phyloP scores from a whole-genome alignment of 2,113 vertebrate genomes.

The Bungarus multicinctus region DNA sequence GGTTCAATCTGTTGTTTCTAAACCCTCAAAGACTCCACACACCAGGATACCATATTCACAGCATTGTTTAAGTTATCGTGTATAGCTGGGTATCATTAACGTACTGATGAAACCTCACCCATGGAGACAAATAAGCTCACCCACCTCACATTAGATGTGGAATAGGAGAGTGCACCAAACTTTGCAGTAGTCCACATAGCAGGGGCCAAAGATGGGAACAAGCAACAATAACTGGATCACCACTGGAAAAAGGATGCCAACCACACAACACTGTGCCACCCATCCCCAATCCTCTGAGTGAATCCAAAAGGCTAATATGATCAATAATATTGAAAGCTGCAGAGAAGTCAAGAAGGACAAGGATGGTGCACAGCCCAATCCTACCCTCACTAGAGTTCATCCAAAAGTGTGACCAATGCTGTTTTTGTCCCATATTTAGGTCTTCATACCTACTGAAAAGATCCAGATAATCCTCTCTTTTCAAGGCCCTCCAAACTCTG shows the following conservation, averaged over 20 bases:
- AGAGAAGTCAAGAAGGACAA: background rate
- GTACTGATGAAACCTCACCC: background rate
- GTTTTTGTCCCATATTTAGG: background rate
- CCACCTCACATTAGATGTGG: background rate
- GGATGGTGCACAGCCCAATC: background rate
- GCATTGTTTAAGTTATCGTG: background rate
- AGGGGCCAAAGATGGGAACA: background rate
- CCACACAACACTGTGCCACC: background rate
- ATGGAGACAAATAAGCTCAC: background rate
- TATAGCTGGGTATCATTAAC: background rate
- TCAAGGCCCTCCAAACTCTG: background rate
- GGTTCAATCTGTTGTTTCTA: background rate
- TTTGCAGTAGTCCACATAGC: background rate
- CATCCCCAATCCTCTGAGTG: background rate
- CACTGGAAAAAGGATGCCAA: background rate
- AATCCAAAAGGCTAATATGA: background rate
- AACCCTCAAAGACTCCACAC: background rate
- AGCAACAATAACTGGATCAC: background rate
- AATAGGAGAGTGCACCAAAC: background rate
- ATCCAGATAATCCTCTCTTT: background rate
- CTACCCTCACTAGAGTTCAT: background rate
- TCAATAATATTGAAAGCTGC: background rate
- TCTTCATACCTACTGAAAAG: background rate
- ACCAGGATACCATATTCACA: background rate
- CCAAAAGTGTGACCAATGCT: background rate